These are phyloP conservation scores for Labeo rohita DNA, from an alignment of 2,113 vertebrate genomes.

Conservation along the genomic window DNA sequence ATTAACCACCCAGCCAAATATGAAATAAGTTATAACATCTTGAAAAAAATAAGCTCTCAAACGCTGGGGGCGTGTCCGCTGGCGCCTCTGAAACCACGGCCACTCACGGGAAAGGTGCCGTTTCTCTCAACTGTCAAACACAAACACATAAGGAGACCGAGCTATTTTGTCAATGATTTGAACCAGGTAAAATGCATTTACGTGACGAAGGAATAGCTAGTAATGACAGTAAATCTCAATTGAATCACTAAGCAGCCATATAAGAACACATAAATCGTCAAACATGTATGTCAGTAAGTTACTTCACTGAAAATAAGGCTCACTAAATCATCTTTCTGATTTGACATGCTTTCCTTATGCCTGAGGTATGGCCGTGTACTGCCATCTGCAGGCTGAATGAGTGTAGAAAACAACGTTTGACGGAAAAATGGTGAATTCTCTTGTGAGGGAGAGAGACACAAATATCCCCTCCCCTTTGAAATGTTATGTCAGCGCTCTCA, in stretches of 20 bases:
- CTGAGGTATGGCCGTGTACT: background rate
- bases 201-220: no score
- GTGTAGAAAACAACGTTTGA: background rate
- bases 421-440: slow-evolving; percentile 3
- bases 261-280: background rate
- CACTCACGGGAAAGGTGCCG: no score
- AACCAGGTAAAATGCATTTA: no score
- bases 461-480: background rate
- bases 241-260: background rate
- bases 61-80: no score
- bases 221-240: background rate
- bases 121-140: no score
- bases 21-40: no score
- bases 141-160: no score
- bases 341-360: background rate
- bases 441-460: background rate
- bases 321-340: background rate
- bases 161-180: no score
- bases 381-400: background rate
- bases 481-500: slow-evolving; percentile 8
- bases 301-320: background rate
- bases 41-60: no score
- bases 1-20: no score
- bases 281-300: no score
- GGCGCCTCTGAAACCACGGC: no score